These are phyloP conservation scores for Chromoteleia sp. DNA, from an alignment of 2,888 invertebrate species.

Conservation along the genomic window DNA sequence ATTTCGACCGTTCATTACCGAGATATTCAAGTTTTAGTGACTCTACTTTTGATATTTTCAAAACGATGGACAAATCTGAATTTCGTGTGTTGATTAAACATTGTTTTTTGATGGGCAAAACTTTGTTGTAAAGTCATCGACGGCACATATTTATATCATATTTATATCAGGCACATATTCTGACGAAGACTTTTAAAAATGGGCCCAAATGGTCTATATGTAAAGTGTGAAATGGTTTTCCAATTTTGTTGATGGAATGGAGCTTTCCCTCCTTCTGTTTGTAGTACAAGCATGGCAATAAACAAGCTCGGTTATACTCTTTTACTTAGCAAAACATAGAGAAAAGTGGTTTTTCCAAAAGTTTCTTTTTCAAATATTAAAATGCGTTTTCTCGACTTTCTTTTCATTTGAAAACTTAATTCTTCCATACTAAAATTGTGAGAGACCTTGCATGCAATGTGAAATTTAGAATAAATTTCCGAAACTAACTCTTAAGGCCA, in stretches of 20 bases:
- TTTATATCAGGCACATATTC: constrained; percentile 79
- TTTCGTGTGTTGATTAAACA: too few species aligned
- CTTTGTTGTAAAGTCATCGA: too few species aligned
- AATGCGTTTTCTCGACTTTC: constrained; percentile 13
- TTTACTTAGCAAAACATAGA: constrained; percentile 69
- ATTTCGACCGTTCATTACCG: too few species aligned
- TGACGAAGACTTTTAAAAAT: constrained; percentile 77
- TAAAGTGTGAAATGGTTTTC: constrained; percentile 81
- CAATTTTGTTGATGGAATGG: constrained; percentile 82
- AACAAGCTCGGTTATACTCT: constrained; percentile 81
- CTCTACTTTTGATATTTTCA: too few species aligned
- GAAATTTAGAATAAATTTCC: constrained; percentile 14
- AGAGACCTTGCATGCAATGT: constrained; percentile 9
- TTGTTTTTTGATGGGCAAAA: too few species aligned
- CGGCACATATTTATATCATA: too few species aligned
- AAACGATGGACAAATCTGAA: too few species aligned
- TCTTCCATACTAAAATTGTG: constrained; percentile 15
- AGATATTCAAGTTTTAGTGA: too few species aligned
- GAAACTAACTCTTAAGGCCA: constrained; percentile 29
- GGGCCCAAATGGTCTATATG: constrained; percentile 84
- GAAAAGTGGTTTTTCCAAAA: constrained; percentile 25
- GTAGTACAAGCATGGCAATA: constrained; percentile 80
- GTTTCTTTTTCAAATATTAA: constrained; percentile 14
- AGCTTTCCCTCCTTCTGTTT: constrained; percentile 78
- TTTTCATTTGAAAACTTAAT: constrained; percentile 9